Percentiles rank a stretch among this genome's conserved stretches.
Conservation (phyloP, 2,113 vertebrate species). For the Hystrix cristata region DNA sequence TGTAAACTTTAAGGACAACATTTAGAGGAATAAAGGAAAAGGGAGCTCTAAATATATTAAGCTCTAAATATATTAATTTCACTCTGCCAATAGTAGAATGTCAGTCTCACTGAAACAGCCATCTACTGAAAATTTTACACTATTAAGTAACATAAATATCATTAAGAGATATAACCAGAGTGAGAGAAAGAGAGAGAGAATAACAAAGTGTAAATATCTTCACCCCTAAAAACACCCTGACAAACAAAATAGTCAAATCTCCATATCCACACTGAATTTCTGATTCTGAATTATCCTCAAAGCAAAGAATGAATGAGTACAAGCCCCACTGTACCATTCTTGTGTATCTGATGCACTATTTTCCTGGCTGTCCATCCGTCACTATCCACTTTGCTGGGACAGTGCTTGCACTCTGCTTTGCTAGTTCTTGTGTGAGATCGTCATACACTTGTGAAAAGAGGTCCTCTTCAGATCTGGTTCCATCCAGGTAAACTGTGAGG, state of each 20-base stretch:
- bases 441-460: conserved; percentile 89
- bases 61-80: conserved; percentile 49
- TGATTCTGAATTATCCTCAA: conserved; percentile 40
- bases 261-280: neutral
- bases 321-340: neutral
- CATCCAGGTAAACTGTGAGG: conserved; percentile 93
- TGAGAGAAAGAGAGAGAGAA: neutral
- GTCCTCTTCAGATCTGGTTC: conserved; percentile 91
- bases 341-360: neutral
- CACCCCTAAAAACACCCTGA: neutral
- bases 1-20: neutral
- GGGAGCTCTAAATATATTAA: neutral
- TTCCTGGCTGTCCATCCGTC: neutral
- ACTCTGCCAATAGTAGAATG: neutral
- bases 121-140: neutral
- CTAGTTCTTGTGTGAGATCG: conserved; percentile 89
- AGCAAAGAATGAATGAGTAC: neutral
- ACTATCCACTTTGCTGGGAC: neutral
- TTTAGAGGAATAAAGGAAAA: conserved; percentile 41
- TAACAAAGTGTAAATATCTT: neutral
- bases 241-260: conserved; percentile 32
- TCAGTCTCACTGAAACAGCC: neutral
- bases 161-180: neutral
- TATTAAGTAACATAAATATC: neutral
- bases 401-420: conserved; percentile 86